Conservation (phyloP, 2,113 vertebrate genomes). For the Cynoglossus semilaevis region DNA sequence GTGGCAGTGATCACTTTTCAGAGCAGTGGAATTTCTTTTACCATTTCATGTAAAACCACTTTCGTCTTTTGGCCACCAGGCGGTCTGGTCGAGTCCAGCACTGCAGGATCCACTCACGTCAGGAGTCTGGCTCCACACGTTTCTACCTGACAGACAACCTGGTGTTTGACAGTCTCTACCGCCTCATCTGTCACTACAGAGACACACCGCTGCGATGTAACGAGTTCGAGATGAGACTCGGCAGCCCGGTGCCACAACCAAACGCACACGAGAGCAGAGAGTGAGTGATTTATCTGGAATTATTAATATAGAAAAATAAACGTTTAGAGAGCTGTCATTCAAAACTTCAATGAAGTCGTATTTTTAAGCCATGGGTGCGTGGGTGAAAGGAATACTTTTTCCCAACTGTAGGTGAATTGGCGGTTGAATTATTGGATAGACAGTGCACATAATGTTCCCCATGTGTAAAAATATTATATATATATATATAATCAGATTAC, state of each 20-base stretch:
- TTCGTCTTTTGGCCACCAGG: constrained; percentile 58
- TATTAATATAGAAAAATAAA: too few relatives aligned
- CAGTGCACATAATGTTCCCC: too few relatives aligned
- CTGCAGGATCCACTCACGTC: constrained; percentile 84
- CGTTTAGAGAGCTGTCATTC: too few relatives aligned
- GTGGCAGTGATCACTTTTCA: constrained; percentile 15
- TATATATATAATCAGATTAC: too few relatives aligned
- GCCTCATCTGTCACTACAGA: constrained; percentile 86
- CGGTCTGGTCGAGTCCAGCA: constrained; percentile 84
- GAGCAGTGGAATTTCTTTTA: too few relatives aligned
- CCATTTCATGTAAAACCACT: neutral
- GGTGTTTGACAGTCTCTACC: constrained; percentile 86
- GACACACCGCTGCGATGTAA: constrained; percentile 87
- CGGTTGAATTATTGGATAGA: too few relatives aligned
- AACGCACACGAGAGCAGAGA: constrained; percentile 87
- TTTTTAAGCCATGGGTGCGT: too few relatives aligned
- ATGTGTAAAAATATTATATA: too few relatives aligned
- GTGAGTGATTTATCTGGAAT: constrained; percentile 68
- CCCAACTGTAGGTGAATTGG: too few relatives aligned
- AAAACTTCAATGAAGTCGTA: too few relatives aligned
- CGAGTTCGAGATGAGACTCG: constrained; percentile 86
- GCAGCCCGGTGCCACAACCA: constrained; percentile 82
- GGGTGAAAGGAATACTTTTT: neutral
- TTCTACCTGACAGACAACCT: constrained; percentile 89
- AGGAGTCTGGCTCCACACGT: constrained; percentile 82